Percentiles rank a stretch among this genome's conserved stretches.
Conservation (phyloP, 2,888 invertebrate species). For the Tiphia femorata region DNA sequence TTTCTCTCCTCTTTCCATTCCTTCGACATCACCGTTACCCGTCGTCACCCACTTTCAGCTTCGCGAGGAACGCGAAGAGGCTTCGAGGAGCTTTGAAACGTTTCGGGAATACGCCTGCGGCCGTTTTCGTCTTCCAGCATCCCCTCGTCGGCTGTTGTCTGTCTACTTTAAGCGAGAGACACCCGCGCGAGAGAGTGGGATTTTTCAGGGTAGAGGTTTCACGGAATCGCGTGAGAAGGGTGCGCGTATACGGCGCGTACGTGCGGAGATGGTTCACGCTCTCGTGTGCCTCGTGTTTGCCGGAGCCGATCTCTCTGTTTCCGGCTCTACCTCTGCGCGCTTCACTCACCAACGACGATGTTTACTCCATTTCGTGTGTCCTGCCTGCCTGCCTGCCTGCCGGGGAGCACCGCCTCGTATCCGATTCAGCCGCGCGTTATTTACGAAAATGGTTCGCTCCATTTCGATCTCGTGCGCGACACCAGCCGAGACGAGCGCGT, state of each 20-base stretch:
- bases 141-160: conserved; percentile 8
- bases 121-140: conserved; percentile 15
- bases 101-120: conserved; percentile 27
- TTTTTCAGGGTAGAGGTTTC: conserved; percentile 4
- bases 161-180: not conserved
- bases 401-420: no score
- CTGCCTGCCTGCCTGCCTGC: not conserved
- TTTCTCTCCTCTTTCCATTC: not conserved
- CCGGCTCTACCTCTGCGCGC: no score
- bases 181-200: not conserved
- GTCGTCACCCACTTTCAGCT: no score
- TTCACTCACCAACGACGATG: not conserved
- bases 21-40: no score
- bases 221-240: not conserved
- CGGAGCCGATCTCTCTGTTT: not conserved
- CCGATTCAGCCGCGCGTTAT: conserved; percentile 8
- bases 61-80: not conserved
- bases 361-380: not conserved
- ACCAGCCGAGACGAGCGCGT: not conserved
- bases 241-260: not conserved
- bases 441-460: conserved; percentile 1
- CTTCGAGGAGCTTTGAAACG: conserved; percentile 7
- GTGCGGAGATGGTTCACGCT: no score
- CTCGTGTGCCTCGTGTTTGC: not conserved
- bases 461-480: not conserved